phyloP scores from a whole-genome alignment of 2,888 invertebrate species.

The Aethes cnicana region DNA sequence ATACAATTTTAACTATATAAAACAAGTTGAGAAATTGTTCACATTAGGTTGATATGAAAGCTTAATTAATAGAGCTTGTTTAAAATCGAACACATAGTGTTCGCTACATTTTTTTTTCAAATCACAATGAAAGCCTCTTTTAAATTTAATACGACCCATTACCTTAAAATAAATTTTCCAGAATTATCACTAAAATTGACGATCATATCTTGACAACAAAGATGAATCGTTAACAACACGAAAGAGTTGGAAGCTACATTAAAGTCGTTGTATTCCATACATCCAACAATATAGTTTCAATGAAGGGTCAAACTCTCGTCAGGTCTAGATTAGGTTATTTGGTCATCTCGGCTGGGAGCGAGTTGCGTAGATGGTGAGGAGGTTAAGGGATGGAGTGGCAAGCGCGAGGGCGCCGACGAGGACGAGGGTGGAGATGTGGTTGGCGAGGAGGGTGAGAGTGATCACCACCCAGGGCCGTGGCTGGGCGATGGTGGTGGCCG shows the following conservation, averaged over 20 bases:
- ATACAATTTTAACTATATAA: constrained; percentile 17
- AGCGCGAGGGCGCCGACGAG: constrained; percentile 43
- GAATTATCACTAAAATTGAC: constrained; percentile 29
- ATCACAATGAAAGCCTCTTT: constrained; percentile 13
- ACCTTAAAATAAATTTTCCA: constrained; percentile 7
- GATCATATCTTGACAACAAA: constrained; percentile 24
- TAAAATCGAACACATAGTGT: constrained; percentile 8
- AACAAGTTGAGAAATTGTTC: constrained; percentile 14
- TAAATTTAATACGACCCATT: constrained; percentile 12
- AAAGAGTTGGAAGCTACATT: constrained; percentile 17
- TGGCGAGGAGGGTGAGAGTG: constrained; percentile 36
- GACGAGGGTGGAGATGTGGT: constrained; percentile 44
- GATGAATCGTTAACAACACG: constrained; percentile 22
- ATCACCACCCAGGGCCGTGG: constrained; percentile 40
- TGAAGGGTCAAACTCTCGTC: constrained; percentile 1
- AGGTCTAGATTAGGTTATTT: constrained; percentile 39
- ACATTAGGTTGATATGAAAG: constrained; percentile 24
- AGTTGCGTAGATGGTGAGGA: constrained; percentile 33
- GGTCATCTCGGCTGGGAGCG: constrained; percentile 60
- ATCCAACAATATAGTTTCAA: constrained; percentile 17
- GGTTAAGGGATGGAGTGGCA: constrained; percentile 37
- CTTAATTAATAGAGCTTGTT: constrained; percentile 10
- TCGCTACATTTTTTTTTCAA: neutral
- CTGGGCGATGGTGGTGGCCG: constrained; percentile 53
- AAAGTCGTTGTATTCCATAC: constrained; percentile 28